phyloP scores from a whole-genome alignment of 1,140 invertebrate species.

The Zaprionus vittiger region DNA sequence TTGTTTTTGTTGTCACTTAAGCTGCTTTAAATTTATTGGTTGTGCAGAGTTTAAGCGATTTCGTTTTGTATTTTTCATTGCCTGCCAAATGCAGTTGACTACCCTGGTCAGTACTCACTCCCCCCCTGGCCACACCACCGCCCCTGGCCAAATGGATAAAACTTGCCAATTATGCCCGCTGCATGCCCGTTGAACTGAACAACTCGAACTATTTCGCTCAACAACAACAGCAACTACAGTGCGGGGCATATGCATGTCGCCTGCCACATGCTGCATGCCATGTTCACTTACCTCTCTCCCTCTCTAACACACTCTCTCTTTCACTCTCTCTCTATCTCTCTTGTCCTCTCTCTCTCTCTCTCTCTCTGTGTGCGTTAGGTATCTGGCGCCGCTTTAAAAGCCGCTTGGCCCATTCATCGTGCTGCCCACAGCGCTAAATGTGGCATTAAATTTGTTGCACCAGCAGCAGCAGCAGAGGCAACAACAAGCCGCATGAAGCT shows the following conservation, averaged over 20 bases:
- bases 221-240: constrained; percentile 16
- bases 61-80: constrained; percentile 69
- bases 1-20: constrained; percentile 62
- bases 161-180: constrained; percentile 79
- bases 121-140: not conserved
- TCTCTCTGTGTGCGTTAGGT: constrained; percentile 6
- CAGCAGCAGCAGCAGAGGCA: constrained; percentile 51
- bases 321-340: not conserved
- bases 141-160: constrained; percentile 65
- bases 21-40: constrained; percentile 80
- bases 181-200: constrained; percentile 69
- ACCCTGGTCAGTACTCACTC: not conserved
- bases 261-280: constrained; percentile 33
- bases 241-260: constrained; percentile 21
- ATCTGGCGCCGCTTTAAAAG: constrained; percentile 42
- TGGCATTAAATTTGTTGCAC: constrained; percentile 75
- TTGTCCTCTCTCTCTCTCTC: not conserved
- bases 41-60: constrained; percentile 79
- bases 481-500: constrained; percentile 1
- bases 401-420: constrained; percentile 47
- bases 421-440: constrained; percentile 73
- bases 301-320: not conserved
- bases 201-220: constrained; percentile 34
- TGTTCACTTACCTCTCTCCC: not conserved
- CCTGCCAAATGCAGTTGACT: constrained; percentile 21